These are phyloP conservation scores for Candidula unifasciata DNA, from an alignment of 2,888 invertebrate species.

Conservation along the genomic window DNA sequence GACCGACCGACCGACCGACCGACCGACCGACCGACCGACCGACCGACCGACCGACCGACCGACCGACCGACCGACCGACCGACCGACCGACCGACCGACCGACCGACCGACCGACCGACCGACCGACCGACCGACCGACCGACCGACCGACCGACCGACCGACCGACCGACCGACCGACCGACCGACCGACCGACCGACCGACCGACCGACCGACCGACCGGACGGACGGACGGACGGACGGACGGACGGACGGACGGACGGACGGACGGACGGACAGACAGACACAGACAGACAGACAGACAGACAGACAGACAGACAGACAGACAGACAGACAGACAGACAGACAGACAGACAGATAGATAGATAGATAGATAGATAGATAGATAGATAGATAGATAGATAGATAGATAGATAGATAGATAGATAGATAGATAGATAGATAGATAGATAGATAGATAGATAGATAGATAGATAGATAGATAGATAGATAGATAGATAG, in stretches of 20 bases:
- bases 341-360: background rate
- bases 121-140: too few relatives aligned
- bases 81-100: background rate
- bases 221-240: too few relatives aligned
- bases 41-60: background rate
- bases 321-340: background rate
- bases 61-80: background rate
- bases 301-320: background rate
- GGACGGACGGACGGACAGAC: too few relatives aligned
- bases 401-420: conserved; percentile 8
- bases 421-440: background rate
- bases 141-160: too few relatives aligned
- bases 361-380: conserved; percentile 8
- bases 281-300: background rate
- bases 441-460: too few relatives aligned
- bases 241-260: too few relatives aligned
- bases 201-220: too few relatives aligned
- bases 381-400: conserved; percentile 8
- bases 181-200: too few relatives aligned
- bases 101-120: background rate
- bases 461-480: too few relatives aligned
- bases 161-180: too few relatives aligned
- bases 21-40: background rate
- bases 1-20: background rate
- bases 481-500: too few relatives aligned